Evolutionary conservation across 2,888 invertebrate genomes (phyloP).

Genomic region (Timema podura): DNA sequence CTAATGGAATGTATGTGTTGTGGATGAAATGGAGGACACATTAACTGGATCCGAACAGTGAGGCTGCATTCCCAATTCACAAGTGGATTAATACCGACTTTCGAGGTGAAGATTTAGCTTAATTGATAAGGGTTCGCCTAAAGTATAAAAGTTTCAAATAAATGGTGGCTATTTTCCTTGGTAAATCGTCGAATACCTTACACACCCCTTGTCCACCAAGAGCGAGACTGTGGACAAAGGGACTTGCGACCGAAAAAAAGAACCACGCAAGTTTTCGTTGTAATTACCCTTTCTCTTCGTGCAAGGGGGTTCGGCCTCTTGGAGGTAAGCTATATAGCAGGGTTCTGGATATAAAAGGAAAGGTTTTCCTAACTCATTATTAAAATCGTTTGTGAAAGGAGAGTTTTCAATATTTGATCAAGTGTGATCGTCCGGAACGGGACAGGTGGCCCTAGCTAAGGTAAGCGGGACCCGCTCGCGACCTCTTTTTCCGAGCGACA

Average conservation of each 20-base stretch:
- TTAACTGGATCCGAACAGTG: too few relatives aligned
- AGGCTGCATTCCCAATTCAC: too few relatives aligned
- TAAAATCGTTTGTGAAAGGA: slow-evolving; percentile 32
- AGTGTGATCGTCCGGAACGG: slow-evolving; percentile 29
- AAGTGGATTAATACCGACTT: too few relatives aligned
- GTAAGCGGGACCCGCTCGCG: slow-evolving; percentile 16
- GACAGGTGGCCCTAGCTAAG: slow-evolving; percentile 26
- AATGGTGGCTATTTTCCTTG: too few relatives aligned
- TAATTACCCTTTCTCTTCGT: slow-evolving; percentile 24
- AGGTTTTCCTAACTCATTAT: slow-evolving; percentile 28
- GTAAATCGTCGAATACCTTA: too few relatives aligned
- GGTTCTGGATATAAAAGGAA: slow-evolving; percentile 20
- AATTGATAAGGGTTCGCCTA: too few relatives aligned
- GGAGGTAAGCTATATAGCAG: neutral
- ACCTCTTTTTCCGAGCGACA: slow-evolving; percentile 8
- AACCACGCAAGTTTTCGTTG: slow-evolving; percentile 19
- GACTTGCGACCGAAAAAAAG: slow-evolving; percentile 17
- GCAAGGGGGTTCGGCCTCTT: neutral
- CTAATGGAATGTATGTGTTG: too few relatives aligned
- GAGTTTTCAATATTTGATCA: slow-evolving; percentile 32
- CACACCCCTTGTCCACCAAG: neutral
- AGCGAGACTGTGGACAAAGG: slow-evolving; percentile 16
- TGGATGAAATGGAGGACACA: too few relatives aligned
- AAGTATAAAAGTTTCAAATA: too few relatives aligned
- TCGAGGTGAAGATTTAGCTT: too few relatives aligned